Conservation (phyloP, 2,113 vertebrate species). For the Ardeotis arabs region DNA sequence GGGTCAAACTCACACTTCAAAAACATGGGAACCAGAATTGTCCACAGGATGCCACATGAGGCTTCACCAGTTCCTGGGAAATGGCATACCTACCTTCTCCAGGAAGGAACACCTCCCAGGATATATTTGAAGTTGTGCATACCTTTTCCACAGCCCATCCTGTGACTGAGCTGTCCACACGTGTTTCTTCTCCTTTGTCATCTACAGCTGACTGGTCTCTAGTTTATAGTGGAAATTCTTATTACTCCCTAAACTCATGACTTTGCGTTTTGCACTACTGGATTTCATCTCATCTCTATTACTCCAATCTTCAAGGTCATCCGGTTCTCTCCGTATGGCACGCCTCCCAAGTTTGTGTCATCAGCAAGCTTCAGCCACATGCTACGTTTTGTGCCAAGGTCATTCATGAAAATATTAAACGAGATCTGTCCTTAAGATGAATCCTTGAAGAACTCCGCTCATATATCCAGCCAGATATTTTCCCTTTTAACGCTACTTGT, state of each 20-base stretch:
- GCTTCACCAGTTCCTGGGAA: background rate
- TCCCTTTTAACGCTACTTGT: background rate
- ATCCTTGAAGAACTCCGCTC: background rate
- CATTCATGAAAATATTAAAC: slow-evolving; percentile 47
- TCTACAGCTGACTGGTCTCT: background rate
- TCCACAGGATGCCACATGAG: background rate
- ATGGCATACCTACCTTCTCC: background rate
- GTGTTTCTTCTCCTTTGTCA: background rate
- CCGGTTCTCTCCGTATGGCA: slow-evolving; percentile 19
- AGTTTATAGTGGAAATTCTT: background rate
- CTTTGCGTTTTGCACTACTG: slow-evolving; percentile 8
- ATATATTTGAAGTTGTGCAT: background rate
- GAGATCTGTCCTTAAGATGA: background rate
- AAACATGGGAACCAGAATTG: background rate
- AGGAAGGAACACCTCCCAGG: background rate
- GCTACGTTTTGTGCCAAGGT: slow-evolving; percentile 27
- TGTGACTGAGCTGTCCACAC: background rate
- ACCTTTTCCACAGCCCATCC: background rate
- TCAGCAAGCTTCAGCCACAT: slow-evolving; percentile 28
- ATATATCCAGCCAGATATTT: background rate
- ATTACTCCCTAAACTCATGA: background rate
- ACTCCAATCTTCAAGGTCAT: slow-evolving; percentile 33
- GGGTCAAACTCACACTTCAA: background rate
- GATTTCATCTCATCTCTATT: slow-evolving; percentile 24
- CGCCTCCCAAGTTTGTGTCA: slow-evolving; percentile 44